phyloP scores from a whole-genome alignment of 2,797 vertebrate species.

The Pseudochirops corinnae region DNA sequence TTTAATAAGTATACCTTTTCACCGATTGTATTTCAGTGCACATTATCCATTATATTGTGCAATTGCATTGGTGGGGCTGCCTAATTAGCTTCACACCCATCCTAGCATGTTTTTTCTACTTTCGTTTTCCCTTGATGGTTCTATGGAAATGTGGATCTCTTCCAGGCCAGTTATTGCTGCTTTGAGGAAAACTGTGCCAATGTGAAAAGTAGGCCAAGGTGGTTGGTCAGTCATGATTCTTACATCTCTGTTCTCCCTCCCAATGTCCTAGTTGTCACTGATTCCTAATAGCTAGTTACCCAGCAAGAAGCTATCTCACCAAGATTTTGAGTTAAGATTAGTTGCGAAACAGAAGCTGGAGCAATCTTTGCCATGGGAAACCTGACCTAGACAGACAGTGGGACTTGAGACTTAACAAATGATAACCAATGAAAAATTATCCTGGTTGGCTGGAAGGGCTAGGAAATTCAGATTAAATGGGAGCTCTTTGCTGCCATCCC shows the following conservation, averaged over 20 bases:
- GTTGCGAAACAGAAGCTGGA: not conserved
- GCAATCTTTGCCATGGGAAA: not conserved
- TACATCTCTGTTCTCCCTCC: conserved; percentile 2
- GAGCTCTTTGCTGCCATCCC: not conserved
- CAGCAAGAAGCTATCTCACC: not conserved
- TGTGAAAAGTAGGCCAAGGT: conserved; percentile 44
- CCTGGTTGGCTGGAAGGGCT: not conserved
- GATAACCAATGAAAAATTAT: not conserved
- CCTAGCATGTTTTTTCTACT: conserved; percentile 38
- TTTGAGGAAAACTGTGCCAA: conserved; percentile 11
- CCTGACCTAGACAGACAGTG: not conserved
- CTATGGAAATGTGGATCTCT: conserved; percentile 3
- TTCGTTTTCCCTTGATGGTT: not conserved
- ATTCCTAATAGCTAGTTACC: not conserved
- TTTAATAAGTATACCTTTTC: conserved; percentile 46
- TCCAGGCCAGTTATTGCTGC: conserved; percentile 6
- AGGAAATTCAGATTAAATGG: not conserved
- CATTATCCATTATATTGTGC: not conserved
- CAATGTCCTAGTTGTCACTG: not conserved
- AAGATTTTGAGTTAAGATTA: not conserved
- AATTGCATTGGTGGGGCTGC: conserved; percentile 32
- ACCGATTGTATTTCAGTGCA: conserved; percentile 42
- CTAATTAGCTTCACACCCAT: conserved; percentile 21
- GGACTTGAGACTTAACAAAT: not conserved
- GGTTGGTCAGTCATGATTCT: conserved; percentile 34